These are phyloP conservation scores for Labrus mixtus DNA, from an alignment of 2,113 vertebrate genomes.

Conservation along the genomic window DNA sequence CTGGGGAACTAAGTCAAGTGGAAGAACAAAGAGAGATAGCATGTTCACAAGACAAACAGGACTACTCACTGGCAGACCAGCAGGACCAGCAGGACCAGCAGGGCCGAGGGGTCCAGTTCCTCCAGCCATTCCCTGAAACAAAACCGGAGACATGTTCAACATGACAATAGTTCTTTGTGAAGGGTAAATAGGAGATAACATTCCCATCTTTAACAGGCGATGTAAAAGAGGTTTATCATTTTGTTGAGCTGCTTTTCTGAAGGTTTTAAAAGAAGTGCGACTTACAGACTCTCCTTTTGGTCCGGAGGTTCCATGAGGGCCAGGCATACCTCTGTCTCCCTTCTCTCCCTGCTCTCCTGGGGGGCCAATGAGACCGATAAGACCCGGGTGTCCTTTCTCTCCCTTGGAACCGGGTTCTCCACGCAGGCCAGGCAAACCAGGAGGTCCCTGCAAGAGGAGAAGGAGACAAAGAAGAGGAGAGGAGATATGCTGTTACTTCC, in stretches of 20 bases:
- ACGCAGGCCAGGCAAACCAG: constrained; percentile 88
- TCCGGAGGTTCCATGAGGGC: constrained; percentile 87
- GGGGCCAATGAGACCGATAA: constrained; percentile 91
- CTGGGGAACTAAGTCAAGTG: not conserved
- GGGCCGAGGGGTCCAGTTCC: constrained; percentile 89
- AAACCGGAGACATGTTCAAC: not conserved
- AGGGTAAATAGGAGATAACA: not conserved
- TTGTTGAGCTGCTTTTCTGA: too few species aligned
- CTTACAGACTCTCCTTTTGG: constrained; percentile 90
- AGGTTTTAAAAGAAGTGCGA: not conserved
- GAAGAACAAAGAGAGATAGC: too few species aligned
- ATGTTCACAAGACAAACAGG: not conserved
- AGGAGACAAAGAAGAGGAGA: not conserved
- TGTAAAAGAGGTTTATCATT: too few species aligned
- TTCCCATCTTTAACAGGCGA: too few species aligned
- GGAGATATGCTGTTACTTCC: not conserved
- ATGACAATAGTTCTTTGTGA: not conserved
- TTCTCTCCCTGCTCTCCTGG: constrained; percentile 94
- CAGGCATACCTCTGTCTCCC: constrained; percentile 89
- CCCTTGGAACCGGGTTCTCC: constrained; percentile 91
- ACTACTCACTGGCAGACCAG: constrained; percentile 89
- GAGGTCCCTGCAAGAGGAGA: constrained; percentile 84
- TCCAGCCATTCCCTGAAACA: constrained; percentile 87
- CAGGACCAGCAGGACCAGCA: constrained; percentile 86
- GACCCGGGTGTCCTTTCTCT: constrained; percentile 92